phyloP scores from a whole-genome alignment of 2,888 invertebrate species.

The Endotricha flammealis region DNA sequence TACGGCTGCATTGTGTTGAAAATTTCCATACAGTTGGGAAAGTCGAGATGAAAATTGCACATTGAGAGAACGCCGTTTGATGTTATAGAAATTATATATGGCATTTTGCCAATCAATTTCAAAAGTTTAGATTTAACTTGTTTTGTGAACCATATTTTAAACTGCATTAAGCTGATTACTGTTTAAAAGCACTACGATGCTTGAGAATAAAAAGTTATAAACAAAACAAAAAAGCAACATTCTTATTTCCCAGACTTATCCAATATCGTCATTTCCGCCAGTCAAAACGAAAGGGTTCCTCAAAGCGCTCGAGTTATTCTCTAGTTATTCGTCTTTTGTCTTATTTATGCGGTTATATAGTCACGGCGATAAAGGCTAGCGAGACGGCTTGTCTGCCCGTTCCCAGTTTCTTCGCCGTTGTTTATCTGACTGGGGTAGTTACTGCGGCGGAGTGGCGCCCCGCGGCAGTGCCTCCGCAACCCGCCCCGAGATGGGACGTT shows the following conservation, averaged over 20 bases:
- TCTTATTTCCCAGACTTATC: neutral
- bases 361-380: slow-evolving; percentile 59
- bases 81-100: neutral
- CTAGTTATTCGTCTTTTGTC: slow-evolving; percentile 62
- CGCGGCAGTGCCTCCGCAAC: slow-evolving; percentile 61
- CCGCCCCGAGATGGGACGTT: slow-evolving; percentile 66
- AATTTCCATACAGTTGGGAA: slow-evolving; percentile 5
- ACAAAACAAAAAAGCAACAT: neutral
- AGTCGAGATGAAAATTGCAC: slow-evolving; percentile 10
- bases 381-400: slow-evolving; percentile 76
- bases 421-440: slow-evolving; percentile 70
- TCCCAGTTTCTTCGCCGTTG: slow-evolving; percentile 71
- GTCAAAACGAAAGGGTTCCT: slow-evolving; percentile 5
- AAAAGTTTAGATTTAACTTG: no score
- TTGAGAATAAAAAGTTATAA: no score
- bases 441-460: slow-evolving; percentile 54
- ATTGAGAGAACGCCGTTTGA: neutral
- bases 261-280: neutral
- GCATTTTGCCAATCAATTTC: neutral
- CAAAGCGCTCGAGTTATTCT: slow-evolving; percentile 32
- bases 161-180: no score
- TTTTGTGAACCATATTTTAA: no score
- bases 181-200: no score
- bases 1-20: slow-evolving; percentile 7
- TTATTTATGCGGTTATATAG: slow-evolving; percentile 63